A percentile compares a stretch with the other conserved stretches of the same genome.
Evolutionary conservation across 2,888 invertebrate genomes (phyloP).

Genomic region (Tyria jacobaeae): DNA sequence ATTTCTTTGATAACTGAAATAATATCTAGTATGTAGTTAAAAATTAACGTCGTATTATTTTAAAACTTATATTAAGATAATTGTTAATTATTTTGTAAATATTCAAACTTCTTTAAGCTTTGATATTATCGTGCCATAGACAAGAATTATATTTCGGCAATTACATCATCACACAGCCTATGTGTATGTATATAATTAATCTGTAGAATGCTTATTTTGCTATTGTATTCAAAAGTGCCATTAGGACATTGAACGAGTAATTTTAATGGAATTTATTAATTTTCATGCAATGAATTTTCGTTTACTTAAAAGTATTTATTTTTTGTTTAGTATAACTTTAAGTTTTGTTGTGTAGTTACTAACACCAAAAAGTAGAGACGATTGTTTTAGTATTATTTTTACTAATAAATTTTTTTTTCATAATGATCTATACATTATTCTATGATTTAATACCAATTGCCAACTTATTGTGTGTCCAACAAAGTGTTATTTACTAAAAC

Average conservation of each 20-base stretch:
- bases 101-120: conserved; percentile 69
- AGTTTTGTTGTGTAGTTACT: conserved; percentile 78
- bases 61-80: conserved; percentile 41
- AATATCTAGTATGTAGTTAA: not conserved
- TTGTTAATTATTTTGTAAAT: conserved; percentile 69
- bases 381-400: conserved; percentile 72
- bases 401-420: conserved; percentile 63
- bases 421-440: conserved; percentile 44
- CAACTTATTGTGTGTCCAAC: not conserved
- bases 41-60: conserved; percentile 37
- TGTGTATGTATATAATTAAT: conserved; percentile 57
- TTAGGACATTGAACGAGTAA: conserved; percentile 54
- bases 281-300: conserved; percentile 71
- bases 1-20: not conserved
- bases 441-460: conserved; percentile 16
- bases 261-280: conserved; percentile 45
- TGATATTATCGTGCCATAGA: conserved; percentile 80
- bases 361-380: conserved; percentile 83
- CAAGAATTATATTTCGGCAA: conserved; percentile 58
- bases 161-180: conserved; percentile 56
- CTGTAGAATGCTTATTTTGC: conserved; percentile 69
- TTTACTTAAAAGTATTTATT: conserved; percentile 79
- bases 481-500: too few relatives aligned
- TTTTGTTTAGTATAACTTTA: conserved; percentile 58
- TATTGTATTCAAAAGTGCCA: conserved; percentile 79